Evolutionary conservation across 1,140 invertebrate genomes (phyloP), one percentile per base, ranked within the genome.

Genomic region (Drosophila nigromelanica): DNA sequence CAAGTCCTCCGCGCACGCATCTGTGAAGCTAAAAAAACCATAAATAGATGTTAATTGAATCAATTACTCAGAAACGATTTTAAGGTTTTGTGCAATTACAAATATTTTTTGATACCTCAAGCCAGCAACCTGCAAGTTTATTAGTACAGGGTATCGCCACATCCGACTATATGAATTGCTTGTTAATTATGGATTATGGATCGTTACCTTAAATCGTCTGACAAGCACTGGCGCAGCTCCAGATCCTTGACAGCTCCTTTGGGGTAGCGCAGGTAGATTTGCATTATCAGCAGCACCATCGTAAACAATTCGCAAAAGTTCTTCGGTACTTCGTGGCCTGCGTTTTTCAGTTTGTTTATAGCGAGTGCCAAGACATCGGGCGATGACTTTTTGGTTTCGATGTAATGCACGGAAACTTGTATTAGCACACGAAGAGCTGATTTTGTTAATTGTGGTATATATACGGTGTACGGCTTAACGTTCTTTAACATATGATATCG

Each of bases 221-320:
- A 71, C 27, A 92, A 47, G 40, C 85, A 89, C 33, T 91, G 79
- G 5, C 90, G 70, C 7, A 92, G 51, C 51, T 92, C 91, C 5
- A 82, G 67, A 14, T 90, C 89, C n/a, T 91, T 92, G 0, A 92
- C 66, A 15, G 52, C 71, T 1, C 89, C 91, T 21, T 90, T 91
- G 5, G 91, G 82, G 61, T 89, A 91, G 11, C 91, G 64, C 21
- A 92, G 42, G 75, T 90, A 92, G 52, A 77, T 82, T 90, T 92
- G 90, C 91, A 92, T 91, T 67, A 89, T 89, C 11, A 89, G 64
- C 21, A 91, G 55, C 1, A 92, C 71, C 47, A 89, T 91, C 4
- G 91, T 89, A 40, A 91, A 92, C 0, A 92, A 60, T 61, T 92
- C 91, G 42, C 89, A 92, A 64, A 92, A 92, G 33, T 92, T 82